These are phyloP conservation scores for Hemibagrus guttatus DNA, from an alignment of 2,797 vertebrate genomes.

Conservation along the genomic window DNA sequence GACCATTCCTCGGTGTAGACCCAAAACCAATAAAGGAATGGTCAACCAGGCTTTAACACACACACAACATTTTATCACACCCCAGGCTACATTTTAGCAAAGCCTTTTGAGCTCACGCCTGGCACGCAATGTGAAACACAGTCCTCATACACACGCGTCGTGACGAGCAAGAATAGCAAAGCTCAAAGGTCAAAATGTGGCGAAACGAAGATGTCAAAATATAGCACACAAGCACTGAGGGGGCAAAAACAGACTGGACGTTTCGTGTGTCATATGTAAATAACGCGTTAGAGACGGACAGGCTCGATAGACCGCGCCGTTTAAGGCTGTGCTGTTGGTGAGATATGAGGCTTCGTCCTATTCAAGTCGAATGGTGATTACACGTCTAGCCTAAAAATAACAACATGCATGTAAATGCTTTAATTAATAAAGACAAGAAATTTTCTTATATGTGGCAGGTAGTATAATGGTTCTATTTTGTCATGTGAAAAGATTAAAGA, in stretches of 20 bases:
- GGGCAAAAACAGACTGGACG: not conserved
- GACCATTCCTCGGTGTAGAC: not conserved
- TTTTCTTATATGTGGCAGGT: no score
- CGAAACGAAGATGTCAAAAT: not conserved
- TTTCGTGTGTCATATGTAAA: slow-evolving; percentile 14
- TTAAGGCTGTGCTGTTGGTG: not conserved
- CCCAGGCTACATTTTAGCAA: not conserved
- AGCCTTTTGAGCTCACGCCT: not conserved
- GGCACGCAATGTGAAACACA: slow-evolving; percentile 13
- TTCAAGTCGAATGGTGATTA: not conserved
- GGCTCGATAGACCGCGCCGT: not conserved
- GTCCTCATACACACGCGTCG: not conserved
- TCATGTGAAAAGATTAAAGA: not conserved
- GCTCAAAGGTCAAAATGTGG: not conserved
- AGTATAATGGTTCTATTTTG: not conserved
- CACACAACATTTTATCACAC: not conserved
- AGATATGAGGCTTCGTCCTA: not conserved
- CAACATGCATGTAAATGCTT: not conserved
- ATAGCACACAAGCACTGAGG: not conserved
- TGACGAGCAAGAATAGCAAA: slow-evolving; percentile 12
- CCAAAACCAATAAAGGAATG: not conserved
- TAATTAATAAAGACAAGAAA: not conserved
- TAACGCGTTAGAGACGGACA: not conserved
- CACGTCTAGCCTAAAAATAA: not conserved
- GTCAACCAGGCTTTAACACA: not conserved